Percentiles rank a stretch among this genome's conserved stretches.
These are phyloP conservation scores for Spicauda simplicius DNA, from an alignment of 2,888 invertebrate genomes.

Conservation along the genomic window DNA sequence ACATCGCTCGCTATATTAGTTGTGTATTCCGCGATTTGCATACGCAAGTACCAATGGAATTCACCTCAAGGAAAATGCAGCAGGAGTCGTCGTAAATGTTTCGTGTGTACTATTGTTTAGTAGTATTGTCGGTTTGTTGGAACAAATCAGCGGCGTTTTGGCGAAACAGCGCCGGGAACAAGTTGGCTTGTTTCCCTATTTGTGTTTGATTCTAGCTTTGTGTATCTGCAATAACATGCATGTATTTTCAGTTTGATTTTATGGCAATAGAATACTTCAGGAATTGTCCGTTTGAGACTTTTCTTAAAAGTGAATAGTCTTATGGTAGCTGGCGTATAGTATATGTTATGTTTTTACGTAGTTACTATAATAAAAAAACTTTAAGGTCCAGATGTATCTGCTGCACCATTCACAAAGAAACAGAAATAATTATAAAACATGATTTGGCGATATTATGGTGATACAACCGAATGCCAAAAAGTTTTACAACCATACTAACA, in stretches of 20 bases:
- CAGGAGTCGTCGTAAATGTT: background rate
- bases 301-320: too few relatives aligned
- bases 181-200: slow-evolving; percentile 34
- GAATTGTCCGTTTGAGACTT: background rate
- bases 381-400: too few relatives aligned
- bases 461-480: too few relatives aligned
- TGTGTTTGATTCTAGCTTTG: slow-evolving; percentile 29
- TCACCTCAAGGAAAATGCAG: background rate
- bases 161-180: slow-evolving; percentile 30
- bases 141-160: slow-evolving; percentile 35
- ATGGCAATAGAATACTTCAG: background rate
- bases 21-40: background rate
- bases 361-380: too few relatives aligned
- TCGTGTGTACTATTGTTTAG: slow-evolving; percentile 31
- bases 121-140: slow-evolving; percentile 34
- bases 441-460: too few relatives aligned
- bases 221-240: slow-evolving; percentile 26
- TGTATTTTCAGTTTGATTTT: slow-evolving; percentile 9
- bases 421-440: too few relatives aligned
- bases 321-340: too few relatives aligned
- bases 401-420: too few relatives aligned
- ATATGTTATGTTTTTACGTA: too few relatives aligned
- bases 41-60: slow-evolving; percentile 4
- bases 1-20: slow-evolving; percentile 5
- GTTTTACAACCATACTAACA: too few relatives aligned